A percentile compares a stretch with the other conserved stretches of the same genome.
These are phyloP conservation scores for Egretta garzetta DNA, from an alignment of 2,113 vertebrate species.

Conservation along the genomic window DNA sequence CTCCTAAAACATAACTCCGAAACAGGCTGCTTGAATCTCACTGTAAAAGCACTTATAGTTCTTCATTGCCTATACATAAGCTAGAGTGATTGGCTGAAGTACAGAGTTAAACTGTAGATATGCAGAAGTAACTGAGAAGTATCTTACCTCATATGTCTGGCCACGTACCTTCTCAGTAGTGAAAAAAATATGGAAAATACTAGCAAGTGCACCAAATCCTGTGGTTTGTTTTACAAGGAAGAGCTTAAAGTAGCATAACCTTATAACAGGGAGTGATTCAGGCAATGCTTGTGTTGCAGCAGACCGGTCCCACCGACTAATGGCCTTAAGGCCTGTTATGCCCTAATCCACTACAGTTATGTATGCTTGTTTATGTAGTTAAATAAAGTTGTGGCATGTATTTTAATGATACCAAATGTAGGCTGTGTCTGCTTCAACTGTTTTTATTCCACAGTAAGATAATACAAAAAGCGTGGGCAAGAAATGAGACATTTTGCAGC, in stretches of 20 bases:
- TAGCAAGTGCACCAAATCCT: not conserved
- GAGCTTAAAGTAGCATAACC: not conserved
- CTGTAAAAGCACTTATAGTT: not conserved
- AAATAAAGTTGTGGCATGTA: not conserved
- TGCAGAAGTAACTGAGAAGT: constrained; percentile 24
- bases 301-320: not conserved
- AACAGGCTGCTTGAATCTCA: not conserved
- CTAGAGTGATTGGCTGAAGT: not conserved
- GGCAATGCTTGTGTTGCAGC: not conserved
- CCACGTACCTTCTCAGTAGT: not conserved
- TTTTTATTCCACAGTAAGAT: constrained; percentile 8
- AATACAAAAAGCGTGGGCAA: constrained; percentile 4
- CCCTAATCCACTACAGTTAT: not conserved
- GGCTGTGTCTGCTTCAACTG: not conserved
- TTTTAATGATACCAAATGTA: constrained; percentile 31
- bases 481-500: constrained; percentile 24
- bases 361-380: constrained; percentile 1
- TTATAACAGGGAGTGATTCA: not conserved
- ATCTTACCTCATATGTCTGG: constrained; percentile 1
- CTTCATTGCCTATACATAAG: not conserved
- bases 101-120: not conserved
- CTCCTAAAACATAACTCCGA: not conserved
- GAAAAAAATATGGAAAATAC: not conserved
- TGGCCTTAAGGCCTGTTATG: constrained; percentile 6
- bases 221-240: constrained; percentile 13